Percentiles rank a stretch among this genome's conserved stretches.
phyloP scores from a whole-genome alignment of 2,113 vertebrate species.

The Centropristis striata region DNA sequence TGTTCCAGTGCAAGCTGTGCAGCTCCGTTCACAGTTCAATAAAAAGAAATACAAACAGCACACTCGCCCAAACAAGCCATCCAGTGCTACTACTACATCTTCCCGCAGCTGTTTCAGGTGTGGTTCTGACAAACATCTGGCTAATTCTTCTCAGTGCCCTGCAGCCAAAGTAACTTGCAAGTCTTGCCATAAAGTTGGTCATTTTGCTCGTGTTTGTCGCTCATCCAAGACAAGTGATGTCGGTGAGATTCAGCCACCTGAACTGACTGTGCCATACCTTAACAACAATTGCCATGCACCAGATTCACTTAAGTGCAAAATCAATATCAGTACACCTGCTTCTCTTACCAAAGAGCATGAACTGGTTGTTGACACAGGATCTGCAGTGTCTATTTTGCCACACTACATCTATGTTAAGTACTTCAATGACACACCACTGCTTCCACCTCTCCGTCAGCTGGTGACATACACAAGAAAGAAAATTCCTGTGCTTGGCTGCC shows the following conservation, averaged over 20 bases:
- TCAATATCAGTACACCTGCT: background rate
- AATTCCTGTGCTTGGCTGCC: background rate
- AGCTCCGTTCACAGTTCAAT: background rate
- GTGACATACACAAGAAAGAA: background rate
- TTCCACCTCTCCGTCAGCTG: background rate
- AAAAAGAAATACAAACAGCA: background rate
- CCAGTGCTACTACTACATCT: background rate
- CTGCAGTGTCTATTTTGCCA: background rate
- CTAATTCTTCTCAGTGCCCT: background rate
- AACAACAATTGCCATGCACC: background rate
- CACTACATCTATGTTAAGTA: no score
- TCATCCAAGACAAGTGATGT: background rate
- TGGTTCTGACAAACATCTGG: conserved; percentile 1
- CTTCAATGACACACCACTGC: background rate
- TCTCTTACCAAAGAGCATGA: background rate
- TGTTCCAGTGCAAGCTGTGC: background rate
- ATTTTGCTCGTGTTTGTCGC: background rate
- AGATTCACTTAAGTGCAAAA: background rate
- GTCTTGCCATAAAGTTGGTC: background rate
- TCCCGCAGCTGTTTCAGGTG: background rate
- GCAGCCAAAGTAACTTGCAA: background rate
- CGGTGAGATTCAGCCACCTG: background rate
- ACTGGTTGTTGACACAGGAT: background rate
- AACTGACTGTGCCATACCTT: background rate
- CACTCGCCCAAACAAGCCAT: background rate